Evolutionary conservation across 2,797 vertebrate species (phyloP), one percentile per base, ranked within the genome.

Genomic region (Caiman crocodilus): DNA sequence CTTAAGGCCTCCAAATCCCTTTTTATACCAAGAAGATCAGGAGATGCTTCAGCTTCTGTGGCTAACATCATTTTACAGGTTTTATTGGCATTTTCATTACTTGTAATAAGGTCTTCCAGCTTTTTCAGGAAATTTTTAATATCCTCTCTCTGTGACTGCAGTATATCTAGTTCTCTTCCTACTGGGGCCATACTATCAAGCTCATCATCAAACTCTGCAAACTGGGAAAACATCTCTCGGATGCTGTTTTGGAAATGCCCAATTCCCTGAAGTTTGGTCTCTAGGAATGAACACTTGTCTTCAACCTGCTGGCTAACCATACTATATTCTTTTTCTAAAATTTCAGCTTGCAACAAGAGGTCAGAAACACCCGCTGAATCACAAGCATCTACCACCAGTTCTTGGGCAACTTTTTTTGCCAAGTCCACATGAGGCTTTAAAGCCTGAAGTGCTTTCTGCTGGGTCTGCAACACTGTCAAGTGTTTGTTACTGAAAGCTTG

Each of bases 171-270:
- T 91, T 99, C 98, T 28, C 99, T 98, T 78, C 98, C 98, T 35
- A 99, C 98, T 0, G 99, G 98, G 81, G 98, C 96, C 99, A 99
- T 99, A 93, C 97, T 98, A 84, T 99, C 99, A 50, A 99, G 97
- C 94, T 99, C 99, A 91, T 99, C 99, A 77, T 99, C 99, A 93
- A 99, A 98, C 95, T 99, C 99, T 13, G 99, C 98, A 97, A 99
- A 99, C 88, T 97, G 97, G 85, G 98, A 97, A 95, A 99, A 99
- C 99, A 99, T 99, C 96, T 99, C 99, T 32, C 99, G 98, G 96
- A 99, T 99, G 97, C 96, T 98, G 96, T 99, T 99, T 96, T 99
- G 99, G 95, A 99, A 99, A 97, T 99, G 99, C 4, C 99, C 99
- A 0, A 99, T 99, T 82, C 99, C 99, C 90, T 99, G 99, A 85